Conservation (phyloP, 2,113 vertebrate genomes). For the Taurulus bubalis region DNA sequence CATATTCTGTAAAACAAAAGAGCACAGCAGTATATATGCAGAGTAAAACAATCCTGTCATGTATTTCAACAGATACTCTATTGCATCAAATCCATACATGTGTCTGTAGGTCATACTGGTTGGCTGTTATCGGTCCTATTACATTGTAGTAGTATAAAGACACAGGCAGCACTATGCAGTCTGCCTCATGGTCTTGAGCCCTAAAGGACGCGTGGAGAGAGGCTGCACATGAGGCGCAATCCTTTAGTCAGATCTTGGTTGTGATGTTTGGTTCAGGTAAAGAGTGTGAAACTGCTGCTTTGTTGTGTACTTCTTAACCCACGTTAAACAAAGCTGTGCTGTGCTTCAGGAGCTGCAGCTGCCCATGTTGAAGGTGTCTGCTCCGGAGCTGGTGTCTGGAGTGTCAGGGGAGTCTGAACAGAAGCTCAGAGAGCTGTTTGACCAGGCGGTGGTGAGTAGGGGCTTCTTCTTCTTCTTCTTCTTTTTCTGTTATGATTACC, state of each 20-base stretch:
- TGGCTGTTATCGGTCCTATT: no score
- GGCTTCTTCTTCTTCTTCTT: not conserved
- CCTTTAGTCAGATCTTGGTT: not conserved
- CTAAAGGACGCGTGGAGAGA: no score
- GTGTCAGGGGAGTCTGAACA: slow-evolving; percentile 98
- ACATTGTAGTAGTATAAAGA: no score
- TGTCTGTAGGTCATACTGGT: no score
- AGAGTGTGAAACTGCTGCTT: not conserved
- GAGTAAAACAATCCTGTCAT: no score
- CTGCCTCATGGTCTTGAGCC: no score
- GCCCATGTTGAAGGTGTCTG: slow-evolving; percentile 94
- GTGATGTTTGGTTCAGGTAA: not conserved
- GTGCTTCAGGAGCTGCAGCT: slow-evolving; percentile 89
- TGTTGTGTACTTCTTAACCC: not conserved
- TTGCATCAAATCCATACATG: no score
- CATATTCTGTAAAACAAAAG: no score
- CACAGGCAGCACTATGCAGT: no score
- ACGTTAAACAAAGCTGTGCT: not conserved
- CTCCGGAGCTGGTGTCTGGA: slow-evolving; percentile 95
- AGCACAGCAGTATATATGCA: no score
- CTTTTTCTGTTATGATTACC: not conserved
- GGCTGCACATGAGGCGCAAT: no score
- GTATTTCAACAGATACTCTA: no score
- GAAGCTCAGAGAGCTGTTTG: slow-evolving; percentile 94
- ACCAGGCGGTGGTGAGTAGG: slow-evolving; percentile 89